Evolutionary conservation across 2,797 vertebrate species (phyloP).

Genomic region (Sphaeramia orbicularis): DNA sequence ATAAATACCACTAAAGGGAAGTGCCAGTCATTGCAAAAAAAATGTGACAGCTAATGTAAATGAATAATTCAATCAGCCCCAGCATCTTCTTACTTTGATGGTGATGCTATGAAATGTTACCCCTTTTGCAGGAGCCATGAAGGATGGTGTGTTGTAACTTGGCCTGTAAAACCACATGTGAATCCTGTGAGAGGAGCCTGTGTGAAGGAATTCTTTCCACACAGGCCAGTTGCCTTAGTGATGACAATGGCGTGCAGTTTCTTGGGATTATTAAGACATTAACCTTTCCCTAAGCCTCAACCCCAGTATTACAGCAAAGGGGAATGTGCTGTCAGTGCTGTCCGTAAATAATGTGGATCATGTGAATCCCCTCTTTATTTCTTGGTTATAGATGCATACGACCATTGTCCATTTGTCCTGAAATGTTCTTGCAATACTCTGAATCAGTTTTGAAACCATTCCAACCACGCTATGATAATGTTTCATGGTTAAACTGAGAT

Average conservation of each 20-base stretch:
- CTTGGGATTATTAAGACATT: slow-evolving; percentile 2
- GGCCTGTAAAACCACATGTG: slow-evolving; percentile 35
- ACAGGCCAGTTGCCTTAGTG: slow-evolving; percentile 39
- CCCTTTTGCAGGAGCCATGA: slow-evolving; percentile 9
- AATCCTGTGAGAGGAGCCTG: slow-evolving; percentile 18
- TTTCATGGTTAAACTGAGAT: neutral
- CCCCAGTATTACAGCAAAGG: neutral
- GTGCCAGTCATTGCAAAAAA: neutral
- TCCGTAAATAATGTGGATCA: no score
- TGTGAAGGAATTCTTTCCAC: slow-evolving; percentile 52
- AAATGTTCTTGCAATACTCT: no score
- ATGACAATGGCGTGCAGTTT: slow-evolving; percentile 32
- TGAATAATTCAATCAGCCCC: slow-evolving; percentile 27
- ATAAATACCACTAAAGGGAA: slow-evolving; percentile 2
- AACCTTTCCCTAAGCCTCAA: neutral
- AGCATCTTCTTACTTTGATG: slow-evolving; percentile 49
- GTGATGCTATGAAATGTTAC: slow-evolving; percentile 43
- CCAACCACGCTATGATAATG: no score
- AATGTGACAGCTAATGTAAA: neutral
- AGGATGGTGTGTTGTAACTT: slow-evolving; percentile 29
- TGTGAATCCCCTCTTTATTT: no score
- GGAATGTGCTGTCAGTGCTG: neutral
- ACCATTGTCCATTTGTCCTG: no score
- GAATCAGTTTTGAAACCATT: no score
- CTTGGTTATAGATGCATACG: no score